A percentile compares a stretch with the other conserved stretches of the same genome.
phyloP scores from a whole-genome alignment of 2,888 invertebrate genomes.

The Euplexia lucipara region DNA sequence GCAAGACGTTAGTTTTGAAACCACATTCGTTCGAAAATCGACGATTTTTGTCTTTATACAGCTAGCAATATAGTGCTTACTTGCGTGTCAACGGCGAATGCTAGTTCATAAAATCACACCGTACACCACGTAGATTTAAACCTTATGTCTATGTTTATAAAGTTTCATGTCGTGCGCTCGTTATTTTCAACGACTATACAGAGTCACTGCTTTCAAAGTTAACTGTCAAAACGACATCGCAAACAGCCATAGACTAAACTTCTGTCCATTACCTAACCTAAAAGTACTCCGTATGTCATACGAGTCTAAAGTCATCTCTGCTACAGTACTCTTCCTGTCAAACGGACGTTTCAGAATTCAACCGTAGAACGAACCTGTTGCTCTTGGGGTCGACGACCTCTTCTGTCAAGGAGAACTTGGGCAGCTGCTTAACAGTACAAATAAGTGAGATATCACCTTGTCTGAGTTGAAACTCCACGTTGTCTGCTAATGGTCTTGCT shows the following conservation, averaged over 20 bases:
- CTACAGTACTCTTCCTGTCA: conserved; percentile 91
- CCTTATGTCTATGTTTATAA: not conserved
- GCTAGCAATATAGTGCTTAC: no score
- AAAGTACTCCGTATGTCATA: conserved; percentile 83
- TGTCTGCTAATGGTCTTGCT: conserved; percentile 96
- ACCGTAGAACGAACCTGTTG: conserved; percentile 97
- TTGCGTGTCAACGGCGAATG: no score
- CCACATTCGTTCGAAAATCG: no score
- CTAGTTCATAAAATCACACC: no score
- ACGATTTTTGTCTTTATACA: no score
- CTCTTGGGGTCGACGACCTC: conserved; percentile 99
- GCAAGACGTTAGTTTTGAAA: no score
- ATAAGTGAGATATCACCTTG: conserved; percentile 98
- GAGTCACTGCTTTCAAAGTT: no score
- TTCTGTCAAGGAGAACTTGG: conserved; percentile 98
- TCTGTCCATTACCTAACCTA: conserved; percentile 64
- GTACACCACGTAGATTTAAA: conserved; percentile 8
- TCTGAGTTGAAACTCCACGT: conserved; percentile 97
- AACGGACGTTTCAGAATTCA: conserved; percentile 99
- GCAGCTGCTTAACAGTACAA: conserved; percentile 96
- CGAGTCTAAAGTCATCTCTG: conserved; percentile 79
- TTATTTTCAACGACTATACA: conserved; percentile 4
- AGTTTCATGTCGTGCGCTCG: not conserved
- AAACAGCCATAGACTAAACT: conserved; percentile 20
- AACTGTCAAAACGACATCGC: not conserved